A percentile compares a stretch with the other conserved stretches of the same genome.
phyloP scores from a whole-genome alignment of 2,113 vertebrate species.

The Corythornis vintsioides region DNA sequence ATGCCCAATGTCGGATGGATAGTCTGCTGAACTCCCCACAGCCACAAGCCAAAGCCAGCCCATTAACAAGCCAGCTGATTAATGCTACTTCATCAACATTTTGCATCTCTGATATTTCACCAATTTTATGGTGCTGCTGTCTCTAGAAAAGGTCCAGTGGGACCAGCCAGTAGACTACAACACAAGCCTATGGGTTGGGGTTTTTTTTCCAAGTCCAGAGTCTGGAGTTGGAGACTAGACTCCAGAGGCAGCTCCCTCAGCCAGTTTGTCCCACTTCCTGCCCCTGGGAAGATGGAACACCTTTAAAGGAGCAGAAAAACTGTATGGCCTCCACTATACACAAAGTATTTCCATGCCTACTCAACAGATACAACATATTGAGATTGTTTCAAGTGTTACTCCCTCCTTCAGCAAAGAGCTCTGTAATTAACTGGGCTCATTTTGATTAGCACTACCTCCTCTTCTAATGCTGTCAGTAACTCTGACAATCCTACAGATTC shows the following conservation, averaged over 20 bases:
- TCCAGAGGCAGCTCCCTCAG: neutral
- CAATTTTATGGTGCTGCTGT: accelerated
- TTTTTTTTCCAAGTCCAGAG: neutral
- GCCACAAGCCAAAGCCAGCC: neutral
- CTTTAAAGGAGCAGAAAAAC: neutral
- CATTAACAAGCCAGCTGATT: neutral
- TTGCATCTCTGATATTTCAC: neutral
- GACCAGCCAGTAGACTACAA: neutral
- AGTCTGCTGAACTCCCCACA: neutral
- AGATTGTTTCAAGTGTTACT: neutral
- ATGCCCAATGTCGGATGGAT: neutral
- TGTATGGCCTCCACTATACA: neutral
- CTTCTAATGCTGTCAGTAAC: neutral
- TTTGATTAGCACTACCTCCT: neutral
- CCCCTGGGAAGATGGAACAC: neutral
- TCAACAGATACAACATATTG: neutral
- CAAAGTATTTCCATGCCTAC: neutral
- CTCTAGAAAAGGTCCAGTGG: neutral
- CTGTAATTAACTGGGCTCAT: neutral
- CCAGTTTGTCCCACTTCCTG: neutral
- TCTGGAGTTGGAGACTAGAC: too few species aligned
- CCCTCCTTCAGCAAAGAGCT: neutral
- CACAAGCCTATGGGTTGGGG: neutral
- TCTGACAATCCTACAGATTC: neutral
- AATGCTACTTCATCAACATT: neutral